Percentiles rank a stretch among this genome's conserved stretches.
Conservation (phyloP, 2,888 invertebrate species). For the Andricus curvator region DNA sequence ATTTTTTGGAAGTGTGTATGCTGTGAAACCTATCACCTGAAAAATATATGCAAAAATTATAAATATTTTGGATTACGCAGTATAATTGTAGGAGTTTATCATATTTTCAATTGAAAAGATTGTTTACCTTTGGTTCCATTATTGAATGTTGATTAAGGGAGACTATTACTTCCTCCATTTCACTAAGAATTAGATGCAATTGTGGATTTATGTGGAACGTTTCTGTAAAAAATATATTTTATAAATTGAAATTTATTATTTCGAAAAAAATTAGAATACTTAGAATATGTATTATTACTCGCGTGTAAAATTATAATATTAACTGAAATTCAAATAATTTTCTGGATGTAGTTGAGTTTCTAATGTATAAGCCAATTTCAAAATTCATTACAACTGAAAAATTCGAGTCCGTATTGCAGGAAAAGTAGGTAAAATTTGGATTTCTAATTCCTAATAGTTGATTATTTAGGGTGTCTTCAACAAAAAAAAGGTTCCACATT, state of each 20-base stretch:
- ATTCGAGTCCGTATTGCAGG: too few relatives aligned
- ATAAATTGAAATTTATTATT: background rate
- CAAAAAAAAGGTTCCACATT: too few relatives aligned
- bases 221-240: constrained; percentile 79
- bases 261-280: too few relatives aligned
- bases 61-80: background rate
- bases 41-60: constrained; percentile 22
- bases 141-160: constrained; percentile 94
- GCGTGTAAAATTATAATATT: too few relatives aligned
- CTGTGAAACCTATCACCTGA: constrained; percentile 90
- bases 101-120: background rate
- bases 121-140: constrained; percentile 91
- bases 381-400: too few relatives aligned
- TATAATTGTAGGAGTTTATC: background rate
- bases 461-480: too few relatives aligned
- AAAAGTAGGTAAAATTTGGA: too few relatives aligned
- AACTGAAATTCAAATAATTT: too few relatives aligned
- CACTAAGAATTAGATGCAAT: constrained; percentile 88
- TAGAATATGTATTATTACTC: too few relatives aligned
- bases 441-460: too few relatives aligned
- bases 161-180: constrained; percentile 90
- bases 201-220: constrained; percentile 97
- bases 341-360: too few relatives aligned
- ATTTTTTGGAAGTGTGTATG: constrained; percentile 87
- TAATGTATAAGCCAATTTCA: too few relatives aligned